These are phyloP conservation scores for Leguminivora glycinivorella DNA, from an alignment of 1,140 invertebrate genomes.

Conservation along the genomic window DNA sequence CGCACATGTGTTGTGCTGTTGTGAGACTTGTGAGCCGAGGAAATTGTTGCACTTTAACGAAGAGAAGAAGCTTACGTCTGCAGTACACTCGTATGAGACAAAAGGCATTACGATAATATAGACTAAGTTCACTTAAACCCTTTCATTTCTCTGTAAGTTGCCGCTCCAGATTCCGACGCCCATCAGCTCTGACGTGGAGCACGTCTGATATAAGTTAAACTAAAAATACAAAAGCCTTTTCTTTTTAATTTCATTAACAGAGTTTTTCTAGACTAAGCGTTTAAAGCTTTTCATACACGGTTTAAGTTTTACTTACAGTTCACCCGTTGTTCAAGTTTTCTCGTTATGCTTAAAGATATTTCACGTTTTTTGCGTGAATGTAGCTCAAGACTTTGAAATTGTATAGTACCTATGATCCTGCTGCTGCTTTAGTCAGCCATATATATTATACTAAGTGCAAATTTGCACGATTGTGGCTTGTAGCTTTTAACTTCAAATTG, in stretches of 20 bases:
- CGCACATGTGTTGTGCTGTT: constrained; percentile 14
- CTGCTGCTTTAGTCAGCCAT: too few species aligned
- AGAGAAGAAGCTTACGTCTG: constrained; percentile 45
- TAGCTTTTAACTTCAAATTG: too few species aligned
- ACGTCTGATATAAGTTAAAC: constrained; percentile 12
- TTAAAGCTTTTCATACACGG: not conserved
- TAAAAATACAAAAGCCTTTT: constrained; percentile 11
- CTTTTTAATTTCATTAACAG: constrained; percentile 2
- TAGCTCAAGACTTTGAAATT: not conserved
- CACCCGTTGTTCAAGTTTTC: not conserved
- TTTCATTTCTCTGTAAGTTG: not conserved
- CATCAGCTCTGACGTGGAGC: constrained; percentile 6
- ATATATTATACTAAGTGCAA: too few species aligned
- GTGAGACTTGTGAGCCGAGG: constrained; percentile 33
- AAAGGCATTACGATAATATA: constrained; percentile 5
- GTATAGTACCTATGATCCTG: not conserved
- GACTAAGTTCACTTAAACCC: constrained; percentile 7
- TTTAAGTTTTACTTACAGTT: constrained; percentile 1
- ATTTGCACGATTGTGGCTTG: too few species aligned
- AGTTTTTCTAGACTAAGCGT: not conserved
- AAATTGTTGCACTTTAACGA: constrained; percentile 62
- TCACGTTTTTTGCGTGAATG: not conserved
- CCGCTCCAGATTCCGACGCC: constrained; percentile 14
- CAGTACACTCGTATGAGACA: constrained; percentile 27
- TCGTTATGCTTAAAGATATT: too few species aligned